Evolutionary conservation across 2,888 invertebrate genomes (phyloP), one percentile per base, ranked within the genome.

Genomic region (Microdon myrmicae): DNA sequence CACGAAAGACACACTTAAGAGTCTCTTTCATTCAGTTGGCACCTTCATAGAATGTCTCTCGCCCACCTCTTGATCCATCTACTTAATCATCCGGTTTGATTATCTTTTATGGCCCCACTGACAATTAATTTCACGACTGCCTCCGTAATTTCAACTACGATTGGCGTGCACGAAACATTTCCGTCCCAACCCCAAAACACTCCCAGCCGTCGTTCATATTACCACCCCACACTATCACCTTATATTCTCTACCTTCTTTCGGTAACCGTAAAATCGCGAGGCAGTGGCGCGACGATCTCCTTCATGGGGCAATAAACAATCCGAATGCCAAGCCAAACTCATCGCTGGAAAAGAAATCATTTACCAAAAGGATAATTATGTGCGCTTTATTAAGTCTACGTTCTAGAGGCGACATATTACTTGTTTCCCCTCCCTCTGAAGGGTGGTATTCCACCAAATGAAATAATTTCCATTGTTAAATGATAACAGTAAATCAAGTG

Each of bases 381-480:
- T 56, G 45, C 51, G 55, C 67, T 67, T 67, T 67, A 67, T 67
- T 67, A 67, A 61, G 51, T 61, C 47, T 61, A 43, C 32, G 47
- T 38, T 56, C 45, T 56, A 44, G 58, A 43, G 51, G 51, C 64
- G 64, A 64, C 64, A 58, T 58, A 64, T 64, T 58, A 47, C 47
- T 53, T 51, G 19, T 12, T 17, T 14, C 20, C 22, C n/a, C 2
- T 19, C 14, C 4, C 26, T 13, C n/a, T 1, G 29, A 8, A 2
- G 3, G 26, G 6, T 14, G 8, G 20, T 17, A 14, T 32, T 22
- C 35, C 10, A 43, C 64, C 64, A 51, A 58, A 66, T 66, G 66
- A 66, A 66, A 66, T 66, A 59, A 66, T 66, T 66, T 66, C 59
- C 59, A 66, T 66, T 66, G 66, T 66, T 66, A 66, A 66, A 59